Conservation (phyloP, 2,113 vertebrate genomes). For the Ictalurus furcatus region DNA sequence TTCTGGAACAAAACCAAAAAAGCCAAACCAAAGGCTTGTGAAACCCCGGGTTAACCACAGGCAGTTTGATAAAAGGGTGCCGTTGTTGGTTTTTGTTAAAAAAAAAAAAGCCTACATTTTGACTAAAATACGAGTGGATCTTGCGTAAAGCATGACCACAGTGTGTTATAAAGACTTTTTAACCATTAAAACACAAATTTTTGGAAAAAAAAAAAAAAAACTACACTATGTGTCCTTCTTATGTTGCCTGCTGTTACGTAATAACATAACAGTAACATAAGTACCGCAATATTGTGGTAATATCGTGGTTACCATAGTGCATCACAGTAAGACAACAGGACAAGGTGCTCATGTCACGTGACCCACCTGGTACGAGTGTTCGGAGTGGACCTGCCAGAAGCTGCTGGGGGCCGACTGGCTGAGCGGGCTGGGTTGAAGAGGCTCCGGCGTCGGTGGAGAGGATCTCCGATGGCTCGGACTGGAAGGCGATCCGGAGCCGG, state of each 20-base stretch:
- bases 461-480: conserved; percentile 49
- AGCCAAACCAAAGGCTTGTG: background rate
- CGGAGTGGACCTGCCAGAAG: conserved; percentile 88
- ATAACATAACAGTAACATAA: background rate
- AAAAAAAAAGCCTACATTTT: background rate
- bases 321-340: background rate
- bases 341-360: background rate
- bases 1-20: background rate
- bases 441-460: conserved; percentile 49
- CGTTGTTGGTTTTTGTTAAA: background rate
- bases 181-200: background rate
- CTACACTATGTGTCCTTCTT: background rate
- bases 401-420: conserved; percentile 83
- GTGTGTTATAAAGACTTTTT: background rate
- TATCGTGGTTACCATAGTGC: background rate
- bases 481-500: conserved; percentile 50
- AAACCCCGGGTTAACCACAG: conserved; percentile 3
- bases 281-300: background rate
- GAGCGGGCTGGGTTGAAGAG: conserved; percentile 68
- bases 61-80: background rate
- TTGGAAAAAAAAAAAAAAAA: background rate
- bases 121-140: background rate
- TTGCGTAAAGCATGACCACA: background rate
- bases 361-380: conserved; percentile 90
- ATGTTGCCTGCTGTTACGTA: background rate